Evolutionary conservation across 1,140 invertebrate species (phyloP), one percentile per base, ranked within the genome.

Genomic region (Melitaea cinxia): DNA sequence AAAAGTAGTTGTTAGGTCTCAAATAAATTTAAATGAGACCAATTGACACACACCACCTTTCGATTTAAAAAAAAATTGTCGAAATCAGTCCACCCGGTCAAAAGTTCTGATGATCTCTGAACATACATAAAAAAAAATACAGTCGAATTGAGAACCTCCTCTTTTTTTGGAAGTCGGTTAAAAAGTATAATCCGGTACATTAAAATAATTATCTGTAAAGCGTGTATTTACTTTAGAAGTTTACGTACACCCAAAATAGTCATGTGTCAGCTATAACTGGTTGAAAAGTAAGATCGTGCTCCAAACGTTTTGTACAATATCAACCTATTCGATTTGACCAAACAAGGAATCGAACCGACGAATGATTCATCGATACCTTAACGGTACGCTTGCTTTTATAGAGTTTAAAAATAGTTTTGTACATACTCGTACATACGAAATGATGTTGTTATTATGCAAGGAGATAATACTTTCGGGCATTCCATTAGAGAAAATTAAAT

Each of bases 291-390:
- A 82, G 80, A 77, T 75, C 80, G 68, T 37, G 28, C 58, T 54
- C 42, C 66, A 69, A 78, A 73, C 66, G 55, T 62, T 72, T 71
- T 73, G 60, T 67, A 61, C 66, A 73, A 73, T 77, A 77, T 73
- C 66, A 62, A 61, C 49, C 60, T 56, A 73, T 75, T 80, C 70
- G 73, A 82, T 83, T 77, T 83, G 73, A 71, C 81, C 81, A 80
- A 71, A 82, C 59, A 77, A 68, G 75, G 81, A 57, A 55, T 50
- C 64, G 65, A 69, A 68, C 62, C 56, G 37, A 39, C 28, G 50
- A 39, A 77, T 82, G 78, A 83, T 55, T 83, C 81, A 83, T 78
- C 68, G 57, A 24, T 47, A 14, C 55, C 55, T 55, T 68, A 60
- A 71, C 65, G 68, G 59, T 60, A 60, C 66, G 56, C 50, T 57